Percentiles rank a stretch among this genome's conserved stretches.
These are phyloP conservation scores for Cydia pomonella DNA, from an alignment of 1,140 invertebrate species.

Conservation along the genomic window DNA sequence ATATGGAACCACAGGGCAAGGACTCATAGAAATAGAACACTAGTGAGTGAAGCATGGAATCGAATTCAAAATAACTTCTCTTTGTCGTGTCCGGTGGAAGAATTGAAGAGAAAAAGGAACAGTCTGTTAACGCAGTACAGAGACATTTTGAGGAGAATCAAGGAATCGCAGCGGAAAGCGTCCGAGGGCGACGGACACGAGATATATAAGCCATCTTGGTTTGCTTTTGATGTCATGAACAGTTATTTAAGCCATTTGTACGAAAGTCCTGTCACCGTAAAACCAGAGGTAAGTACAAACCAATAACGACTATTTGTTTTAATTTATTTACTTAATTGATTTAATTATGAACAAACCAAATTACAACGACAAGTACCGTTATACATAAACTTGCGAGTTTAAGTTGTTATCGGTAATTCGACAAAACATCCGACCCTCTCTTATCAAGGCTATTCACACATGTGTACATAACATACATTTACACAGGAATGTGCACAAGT, in stretches of 20 bases:
- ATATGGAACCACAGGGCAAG: slow-evolving; percentile 10
- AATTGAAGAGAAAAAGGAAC: slow-evolving; percentile 29
- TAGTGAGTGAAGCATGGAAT: not conserved
- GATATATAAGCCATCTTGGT: slow-evolving; percentile 47
- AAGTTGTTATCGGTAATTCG: no score
- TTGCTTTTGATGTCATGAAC: slow-evolving; percentile 50
- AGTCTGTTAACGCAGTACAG: slow-evolving; percentile 29
- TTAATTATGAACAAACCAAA: no score
- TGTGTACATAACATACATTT: no score
- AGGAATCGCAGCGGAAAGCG: slow-evolving; percentile 39
- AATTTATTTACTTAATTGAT: no score
- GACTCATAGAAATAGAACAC: not conserved
- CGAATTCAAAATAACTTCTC: slow-evolving; percentile 1
- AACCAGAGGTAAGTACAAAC: no score
- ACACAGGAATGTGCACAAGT: no score
- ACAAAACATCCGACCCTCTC: no score
- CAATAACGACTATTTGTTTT: no score
- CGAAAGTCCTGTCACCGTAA: not conserved
- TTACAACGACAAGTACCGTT: no score
- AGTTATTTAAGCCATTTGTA: slow-evolving; percentile 38
- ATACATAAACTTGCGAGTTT: no score
- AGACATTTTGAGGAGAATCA: slow-evolving; percentile 43
- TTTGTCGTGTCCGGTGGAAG: not conserved
- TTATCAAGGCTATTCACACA: no score
- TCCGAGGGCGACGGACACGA: slow-evolving; percentile 33